A percentile compares a stretch with the other conserved stretches of the same genome.
Conservation (phyloP, 2,797 vertebrate genomes). For the Acanthiza pusilla region DNA sequence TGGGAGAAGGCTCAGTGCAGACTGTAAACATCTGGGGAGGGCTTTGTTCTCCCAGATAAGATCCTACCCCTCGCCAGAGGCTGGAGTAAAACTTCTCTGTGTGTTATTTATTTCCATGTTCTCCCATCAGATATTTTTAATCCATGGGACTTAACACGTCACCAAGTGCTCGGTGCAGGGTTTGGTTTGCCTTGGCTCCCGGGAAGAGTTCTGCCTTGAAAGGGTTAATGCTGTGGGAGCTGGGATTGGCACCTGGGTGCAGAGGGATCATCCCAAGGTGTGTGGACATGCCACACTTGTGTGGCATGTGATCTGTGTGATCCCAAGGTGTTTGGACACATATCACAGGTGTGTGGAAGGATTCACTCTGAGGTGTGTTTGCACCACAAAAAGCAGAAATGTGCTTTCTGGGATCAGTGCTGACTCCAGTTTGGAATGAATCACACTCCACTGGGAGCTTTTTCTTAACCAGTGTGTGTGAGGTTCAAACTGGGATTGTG, state of each 20-base stretch:
- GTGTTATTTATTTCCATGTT: not conserved
- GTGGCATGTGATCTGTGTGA: not conserved
- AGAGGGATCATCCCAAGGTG: not conserved
- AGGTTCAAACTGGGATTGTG: not conserved
- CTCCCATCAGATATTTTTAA: slow-evolving; percentile 13
- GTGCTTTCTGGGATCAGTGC: not conserved
- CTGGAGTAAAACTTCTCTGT: not conserved
- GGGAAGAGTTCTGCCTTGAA: not conserved
- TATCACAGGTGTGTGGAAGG: rapidly evolving
- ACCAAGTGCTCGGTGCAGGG: not conserved
- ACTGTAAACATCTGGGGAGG: slow-evolving; percentile 41
- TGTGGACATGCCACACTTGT: not conserved
- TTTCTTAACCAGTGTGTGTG: not conserved
- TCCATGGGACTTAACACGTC: not conserved
- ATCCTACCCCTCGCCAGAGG: slow-evolving; percentile 21
- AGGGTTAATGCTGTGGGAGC: not conserved
- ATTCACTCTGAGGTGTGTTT: not conserved
- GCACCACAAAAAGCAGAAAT: not conserved
- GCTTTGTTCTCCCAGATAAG: slow-evolving; percentile 57
- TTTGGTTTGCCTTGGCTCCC: not conserved
- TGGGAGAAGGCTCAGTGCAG: not conserved
- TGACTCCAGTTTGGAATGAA: not conserved
- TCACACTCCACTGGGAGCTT: not conserved
- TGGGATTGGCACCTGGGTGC: not conserved
- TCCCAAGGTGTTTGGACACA: not conserved